Evolutionary conservation across 2,888 invertebrate species (phyloP).

Genomic region (Rhagium mordax): DNA sequence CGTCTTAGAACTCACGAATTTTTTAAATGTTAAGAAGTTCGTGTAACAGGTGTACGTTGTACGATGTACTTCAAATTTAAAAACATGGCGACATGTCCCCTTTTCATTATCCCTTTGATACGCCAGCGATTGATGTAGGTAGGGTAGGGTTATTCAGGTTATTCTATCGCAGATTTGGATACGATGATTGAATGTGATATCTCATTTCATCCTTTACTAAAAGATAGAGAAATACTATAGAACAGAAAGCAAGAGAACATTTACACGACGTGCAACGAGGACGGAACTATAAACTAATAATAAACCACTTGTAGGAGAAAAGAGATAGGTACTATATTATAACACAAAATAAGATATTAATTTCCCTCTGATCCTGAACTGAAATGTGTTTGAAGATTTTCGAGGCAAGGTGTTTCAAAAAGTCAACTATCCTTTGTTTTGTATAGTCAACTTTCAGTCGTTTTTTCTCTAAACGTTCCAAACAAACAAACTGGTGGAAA

Average conservation of each 20-base stretch:
- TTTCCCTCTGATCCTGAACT: background rate
- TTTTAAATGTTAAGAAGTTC: no score
- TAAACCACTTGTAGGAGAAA: background rate
- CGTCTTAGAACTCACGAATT: no score
- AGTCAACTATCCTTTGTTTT: background rate
- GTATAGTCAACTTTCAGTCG: background rate
- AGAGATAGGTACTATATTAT: background rate
- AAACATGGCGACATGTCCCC: no score
- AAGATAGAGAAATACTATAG: background rate
- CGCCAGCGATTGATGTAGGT: no score
- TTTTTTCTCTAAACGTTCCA: background rate
- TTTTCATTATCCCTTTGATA: no score
- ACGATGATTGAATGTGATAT: background rate
- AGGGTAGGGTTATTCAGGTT: no score
- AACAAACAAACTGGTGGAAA: slow-evolving; percentile 18
- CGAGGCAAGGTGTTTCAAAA: background rate
- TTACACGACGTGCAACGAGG: background rate
- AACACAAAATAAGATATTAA: background rate
- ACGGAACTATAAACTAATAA: background rate
- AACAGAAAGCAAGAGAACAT: background rate
- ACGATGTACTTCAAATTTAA: no score
- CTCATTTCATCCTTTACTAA: background rate
- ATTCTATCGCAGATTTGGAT: background rate
- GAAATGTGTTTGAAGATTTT: background rate
- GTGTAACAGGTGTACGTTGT: no score